Base-by-base conservation (phyloP, 2,113 vertebrate species). In the Indicator indicator region DNA sequence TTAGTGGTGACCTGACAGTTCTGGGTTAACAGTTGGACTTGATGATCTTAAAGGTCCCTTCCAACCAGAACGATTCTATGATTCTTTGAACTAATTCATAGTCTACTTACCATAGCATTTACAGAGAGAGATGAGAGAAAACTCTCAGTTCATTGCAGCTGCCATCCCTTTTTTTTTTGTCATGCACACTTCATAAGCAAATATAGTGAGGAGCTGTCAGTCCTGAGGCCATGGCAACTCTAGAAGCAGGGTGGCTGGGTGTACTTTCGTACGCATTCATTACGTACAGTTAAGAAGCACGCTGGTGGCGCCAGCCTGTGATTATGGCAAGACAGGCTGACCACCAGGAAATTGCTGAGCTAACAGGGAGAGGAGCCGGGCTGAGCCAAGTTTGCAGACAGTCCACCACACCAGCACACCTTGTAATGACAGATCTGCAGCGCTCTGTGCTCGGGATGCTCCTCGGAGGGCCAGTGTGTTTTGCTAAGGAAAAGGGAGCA, bases 251-350 rank as follows among this genome's bases (percentile, higher is more conserved):
- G 98, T 11, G 95, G 98, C 98, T 98, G 97, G 84, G 98, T 98
- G 89, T 99, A 99, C 99, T 99, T 99, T 98, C 90, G 98, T 97
- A 98, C 95, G 95, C 98, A 98, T 98, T 99, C 98, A 99, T 99
- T 99, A 99, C 97, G 96, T 97, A 98, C 97, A 98, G 98, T 98
- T 98, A 98, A 98, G 98, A 95, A 98, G 96, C 85, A 93, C 96
- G 94, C 98, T 98, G 97, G 98, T 98, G 99, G 98, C 97, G 97
- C 98, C 98, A 99, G 98, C 68, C 30, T 98, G 97, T 98, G 98
- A 99, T 99, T 99, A 98, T 99, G 99, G 99, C 97, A 99, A 99
- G 99, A 99, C 98, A 12, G 98, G 95, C 98, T 98, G 98, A 99
- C 99, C 99, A 97, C 98, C 88, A 96, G 96, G 98, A 99, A 99